Conservation (phyloP, 2,113 vertebrate genomes). For the Callipepla squamata region DNA sequence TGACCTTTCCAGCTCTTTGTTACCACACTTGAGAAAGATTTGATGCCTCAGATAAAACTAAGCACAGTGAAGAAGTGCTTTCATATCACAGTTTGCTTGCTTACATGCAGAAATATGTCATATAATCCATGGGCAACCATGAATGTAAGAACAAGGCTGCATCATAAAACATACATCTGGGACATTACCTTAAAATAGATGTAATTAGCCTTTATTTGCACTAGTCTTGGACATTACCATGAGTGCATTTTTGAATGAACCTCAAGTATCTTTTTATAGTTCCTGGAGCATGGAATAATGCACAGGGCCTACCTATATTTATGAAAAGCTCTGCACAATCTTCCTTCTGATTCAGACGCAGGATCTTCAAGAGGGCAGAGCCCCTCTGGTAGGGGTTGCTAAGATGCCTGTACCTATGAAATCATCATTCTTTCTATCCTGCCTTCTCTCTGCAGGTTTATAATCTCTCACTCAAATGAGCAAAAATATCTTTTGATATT, state of each 20-base stretch:
- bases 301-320: background rate
- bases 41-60: background rate
- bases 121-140: background rate
- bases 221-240: background rate
- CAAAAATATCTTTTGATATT: slow-evolving; percentile 35
- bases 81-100: background rate
- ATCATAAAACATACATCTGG: background rate
- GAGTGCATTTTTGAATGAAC: background rate
- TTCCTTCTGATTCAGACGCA: background rate
- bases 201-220: background rate
- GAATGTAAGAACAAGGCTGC: background rate
- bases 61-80: background rate
- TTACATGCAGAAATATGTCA: background rate
- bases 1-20: background rate
- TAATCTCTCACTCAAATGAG: background rate
- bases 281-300: background rate
- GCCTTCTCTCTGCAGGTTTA: background rate
- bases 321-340: background rate
- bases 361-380: background rate
- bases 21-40: background rate
- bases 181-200: background rate
- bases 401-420: background rate
- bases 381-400: background rate
- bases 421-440: background rate
- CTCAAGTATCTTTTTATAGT: background rate